Percentiles rank a stretch among this genome's conserved stretches.
phyloP scores from a whole-genome alignment of 2,113 vertebrate species.

The Corvus moneduloides region DNA sequence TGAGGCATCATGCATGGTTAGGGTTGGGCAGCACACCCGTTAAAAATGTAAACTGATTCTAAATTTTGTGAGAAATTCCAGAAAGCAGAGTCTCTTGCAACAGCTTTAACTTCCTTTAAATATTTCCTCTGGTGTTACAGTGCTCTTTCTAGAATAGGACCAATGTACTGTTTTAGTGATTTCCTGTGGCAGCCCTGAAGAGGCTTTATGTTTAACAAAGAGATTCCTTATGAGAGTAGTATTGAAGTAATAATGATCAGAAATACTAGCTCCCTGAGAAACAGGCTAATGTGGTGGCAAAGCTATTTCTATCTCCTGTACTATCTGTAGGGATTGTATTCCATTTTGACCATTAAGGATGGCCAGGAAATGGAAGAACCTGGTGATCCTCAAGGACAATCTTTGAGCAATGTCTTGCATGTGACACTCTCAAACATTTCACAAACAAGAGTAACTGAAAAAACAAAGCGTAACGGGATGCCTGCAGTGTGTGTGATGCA shows the following conservation, averaged over 20 bases:
- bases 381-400: neutral
- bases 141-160: neutral
- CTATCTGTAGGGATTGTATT: neutral
- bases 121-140: neutral
- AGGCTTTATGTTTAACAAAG: neutral
- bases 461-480: neutral
- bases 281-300: neutral
- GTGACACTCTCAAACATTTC: neutral
- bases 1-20: neutral
- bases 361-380: neutral
- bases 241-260: neutral
- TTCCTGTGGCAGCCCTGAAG: neutral
- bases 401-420: neutral
- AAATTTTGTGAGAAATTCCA: neutral
- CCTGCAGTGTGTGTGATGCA: neutral
- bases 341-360: neutral
- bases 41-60: neutral
- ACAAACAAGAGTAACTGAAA: neutral
- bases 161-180: neutral
- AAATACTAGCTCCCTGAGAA: neutral
- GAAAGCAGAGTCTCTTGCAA: neutral
- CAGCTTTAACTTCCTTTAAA: neutral
- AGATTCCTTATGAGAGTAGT: neutral
- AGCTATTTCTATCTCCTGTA: neutral
- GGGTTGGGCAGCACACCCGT: neutral